Evolutionary conservation across 1,140 invertebrate genomes (phyloP), one percentile per base, ranked within the genome.

Genomic region (Fopius arisanus): DNA sequence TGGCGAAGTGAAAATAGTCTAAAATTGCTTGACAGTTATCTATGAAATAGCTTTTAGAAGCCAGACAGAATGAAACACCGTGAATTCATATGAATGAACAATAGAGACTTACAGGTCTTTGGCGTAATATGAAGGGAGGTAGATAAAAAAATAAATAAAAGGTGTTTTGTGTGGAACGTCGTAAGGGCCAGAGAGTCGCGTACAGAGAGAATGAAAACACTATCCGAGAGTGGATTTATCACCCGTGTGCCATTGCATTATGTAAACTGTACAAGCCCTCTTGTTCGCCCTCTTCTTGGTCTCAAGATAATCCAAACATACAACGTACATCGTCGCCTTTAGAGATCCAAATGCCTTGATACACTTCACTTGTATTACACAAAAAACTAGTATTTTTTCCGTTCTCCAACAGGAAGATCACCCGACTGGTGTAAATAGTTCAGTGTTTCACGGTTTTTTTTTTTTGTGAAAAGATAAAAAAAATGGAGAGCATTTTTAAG

Each of bases 231-330:
- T 28, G 62, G 63, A 72, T 72, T 72, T 72, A 73, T 73, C 71
- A 23, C 63, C 51, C 10, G 41, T 62, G 28, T 28, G 54, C 31
- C n/a, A 43, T 67, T 73, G 71, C 71, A 73, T 73, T 73, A 65
- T 73, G 71, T 73, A 73, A 73, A 73, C 71, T 65, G 16, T 72
- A 14, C 29, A 59, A 62, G 62, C 59, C 70, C 62, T 72, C 37
- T 1, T 72, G 40, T 41, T 31, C 14, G 6, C 29, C 51, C 26
- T 33, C 31, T 31, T 23, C 48, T 10, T n/a, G 10, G 6, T 40
- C 21, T 33, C 23, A 21, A 67, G 71, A 73, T 73, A 67, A 73
- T 73, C 63, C 67, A 67, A 73, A 73, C 31, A 73, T 67, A 73
- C 71, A 73, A 48, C 70, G 23, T 37, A 37, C 63, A 37, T 62